Conservation (phyloP, 2,888 invertebrate genomes). For the Arrhopalites spinosus region DNA sequence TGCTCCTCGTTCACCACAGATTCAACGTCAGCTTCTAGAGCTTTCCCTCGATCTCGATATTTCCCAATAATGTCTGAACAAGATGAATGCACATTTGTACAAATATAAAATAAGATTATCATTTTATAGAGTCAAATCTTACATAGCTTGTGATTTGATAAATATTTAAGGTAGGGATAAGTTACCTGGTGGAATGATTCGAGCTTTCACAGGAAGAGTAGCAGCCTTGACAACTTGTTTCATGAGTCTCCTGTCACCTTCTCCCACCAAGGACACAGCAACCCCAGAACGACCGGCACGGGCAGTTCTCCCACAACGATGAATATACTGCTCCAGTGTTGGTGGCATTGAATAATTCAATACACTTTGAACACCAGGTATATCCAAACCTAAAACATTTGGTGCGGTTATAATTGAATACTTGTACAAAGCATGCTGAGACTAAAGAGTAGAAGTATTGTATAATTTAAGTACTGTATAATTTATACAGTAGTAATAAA, state of each 20-base stretch:
- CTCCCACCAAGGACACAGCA: constrained; percentile 93
- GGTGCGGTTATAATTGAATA: no score
- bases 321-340: constrained; percentile 94
- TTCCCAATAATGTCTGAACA: constrained; percentile 83
- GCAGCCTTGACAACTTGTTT: constrained; percentile 90
- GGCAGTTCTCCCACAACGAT: constrained; percentile 93
- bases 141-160: not conserved
- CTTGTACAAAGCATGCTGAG: no score
- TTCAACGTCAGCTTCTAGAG: constrained; percentile 79
- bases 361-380: constrained; percentile 61
- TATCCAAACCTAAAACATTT: constrained; percentile 52
- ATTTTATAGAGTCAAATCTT: no score
- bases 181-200: constrained; percentile 75
- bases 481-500: no score
- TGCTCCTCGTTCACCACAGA: constrained; percentile 83
- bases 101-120: constrained; percentile 6
- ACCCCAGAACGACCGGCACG: constrained; percentile 92
- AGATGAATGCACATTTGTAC: no score
- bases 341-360: constrained; percentile 96
- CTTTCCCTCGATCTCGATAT: constrained; percentile 74
- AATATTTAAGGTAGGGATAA: not conserved
- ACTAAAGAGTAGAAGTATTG: no score
- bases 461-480: no score
- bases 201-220: constrained; percentile 80
- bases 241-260: constrained; percentile 85